Base-by-base conservation (phyloP, 2,888 invertebrate species). In the Pilophorus perplexus region DNA sequence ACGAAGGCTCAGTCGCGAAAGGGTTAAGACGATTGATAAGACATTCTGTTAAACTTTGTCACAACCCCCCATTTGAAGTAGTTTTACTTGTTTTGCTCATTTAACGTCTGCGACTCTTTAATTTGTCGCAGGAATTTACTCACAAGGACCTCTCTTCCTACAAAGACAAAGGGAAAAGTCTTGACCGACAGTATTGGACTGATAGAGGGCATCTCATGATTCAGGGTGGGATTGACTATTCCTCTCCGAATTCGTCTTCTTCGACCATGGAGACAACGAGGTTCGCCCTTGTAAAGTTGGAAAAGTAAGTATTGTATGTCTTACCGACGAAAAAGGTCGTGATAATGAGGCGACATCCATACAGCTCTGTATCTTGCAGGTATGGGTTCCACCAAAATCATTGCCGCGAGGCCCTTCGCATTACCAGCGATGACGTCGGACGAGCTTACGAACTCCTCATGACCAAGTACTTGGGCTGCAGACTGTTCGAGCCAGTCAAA, bases 361-460 rank as follows among this genome's bases (percentile, higher is more conserved):
- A n/a, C n/a, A n/a, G n/a, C n/a, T n/a, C 6, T 20, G 3, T 28
- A 48, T 25, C 64, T 79, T 81, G 71, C 76, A 85, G 85, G 74
- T 89, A 86, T 75, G 88, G 90, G 69, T 91, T 90, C 74, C 85
- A 88, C 71, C 81, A 82, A 73, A 78, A 80, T 1, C 90, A 91
- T 75, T 89, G 90, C 75, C 74, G 82, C 37, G 89, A 90, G 79
- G 89, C 89, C 5, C 80, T 90, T 70, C 80, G 84, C 69, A 79
- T 84, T 69, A 84, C 86, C 27, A 80, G 82, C 2, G 85, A 84
- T 69, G 83, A 85, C 75, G 80, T 87, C n/a, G 89, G 89, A 46
- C 83, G 83, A 72, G 85, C 89, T 0, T 76, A 90, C 70, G 83
- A 85, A 75, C 76, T 88, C 70, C 79, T 91, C 46, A 88, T 85